Evolutionary conservation across 1,140 invertebrate species (phyloP).

Genomic region (Procambarus clarkii): DNA sequence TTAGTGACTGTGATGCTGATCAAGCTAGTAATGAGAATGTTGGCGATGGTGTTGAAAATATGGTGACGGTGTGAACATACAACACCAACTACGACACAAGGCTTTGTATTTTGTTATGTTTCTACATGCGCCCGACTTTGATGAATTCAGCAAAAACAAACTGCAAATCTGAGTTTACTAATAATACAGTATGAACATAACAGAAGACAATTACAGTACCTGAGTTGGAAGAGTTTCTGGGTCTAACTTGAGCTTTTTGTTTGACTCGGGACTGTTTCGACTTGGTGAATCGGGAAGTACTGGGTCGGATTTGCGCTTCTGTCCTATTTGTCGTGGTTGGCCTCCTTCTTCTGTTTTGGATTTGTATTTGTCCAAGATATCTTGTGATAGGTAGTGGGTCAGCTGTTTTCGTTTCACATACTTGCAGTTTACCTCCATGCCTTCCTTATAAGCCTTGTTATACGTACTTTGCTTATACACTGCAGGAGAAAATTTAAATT

Average conservation of each 20-base stretch:
- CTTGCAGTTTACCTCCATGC: conserved; percentile 90
- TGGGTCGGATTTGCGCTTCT: conserved; percentile 57
- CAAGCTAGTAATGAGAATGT: too few species aligned
- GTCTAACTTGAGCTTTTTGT: conserved; percentile 51
- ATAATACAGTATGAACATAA: too few species aligned
- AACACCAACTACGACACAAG: too few species aligned
- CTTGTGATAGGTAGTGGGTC: conserved; percentile 72
- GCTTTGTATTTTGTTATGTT: too few species aligned
- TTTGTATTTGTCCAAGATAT: conserved; percentile 66
- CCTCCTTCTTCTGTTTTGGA: conserved; percentile 40
- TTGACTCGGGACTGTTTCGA: conserved; percentile 48
- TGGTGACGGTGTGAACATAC: too few species aligned
- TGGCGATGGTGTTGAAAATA: too few species aligned
- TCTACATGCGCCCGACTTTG: too few species aligned
- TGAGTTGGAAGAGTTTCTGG: conserved; percentile 27
- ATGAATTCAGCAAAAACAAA: too few species aligned
- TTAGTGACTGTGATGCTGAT: too few species aligned
- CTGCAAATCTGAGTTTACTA: too few species aligned
- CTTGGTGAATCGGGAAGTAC: conserved; percentile 26
- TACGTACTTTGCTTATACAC: conserved; percentile 82
- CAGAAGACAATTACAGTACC: background rate
- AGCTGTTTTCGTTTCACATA: conserved; percentile 78
- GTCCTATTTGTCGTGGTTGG: conserved; percentile 29
- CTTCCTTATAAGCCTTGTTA: conserved; percentile 89
- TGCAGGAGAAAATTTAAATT: conserved; percentile 73